These are phyloP conservation scores for Drosophila watanabei DNA, from an alignment of 1,140 invertebrate genomes.

Conservation along the genomic window DNA sequence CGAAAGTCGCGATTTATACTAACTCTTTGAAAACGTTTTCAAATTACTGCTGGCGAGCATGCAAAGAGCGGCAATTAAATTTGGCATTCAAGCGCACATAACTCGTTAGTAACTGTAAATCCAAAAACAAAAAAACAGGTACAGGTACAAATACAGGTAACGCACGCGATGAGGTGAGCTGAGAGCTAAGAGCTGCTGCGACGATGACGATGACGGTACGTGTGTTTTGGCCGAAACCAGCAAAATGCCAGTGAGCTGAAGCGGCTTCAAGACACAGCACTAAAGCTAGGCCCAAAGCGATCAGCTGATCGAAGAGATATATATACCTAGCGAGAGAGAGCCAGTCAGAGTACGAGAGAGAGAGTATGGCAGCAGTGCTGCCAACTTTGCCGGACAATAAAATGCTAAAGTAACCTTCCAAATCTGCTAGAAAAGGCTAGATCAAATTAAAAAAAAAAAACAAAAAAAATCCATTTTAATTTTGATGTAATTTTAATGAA, in stretches of 20 bases:
- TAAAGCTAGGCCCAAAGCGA: constrained; percentile 27
- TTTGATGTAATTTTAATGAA: too few relatives aligned
- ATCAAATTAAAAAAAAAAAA: too few relatives aligned
- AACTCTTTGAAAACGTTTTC: constrained; percentile 57
- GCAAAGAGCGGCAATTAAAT: constrained; percentile 72
- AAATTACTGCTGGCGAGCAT: constrained; percentile 50
- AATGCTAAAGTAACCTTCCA: too few relatives aligned
- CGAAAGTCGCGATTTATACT: constrained; percentile 56
- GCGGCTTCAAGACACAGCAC: constrained; percentile 17
- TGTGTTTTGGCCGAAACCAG: constrained; percentile 48
- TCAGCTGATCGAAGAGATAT: constrained; percentile 59
- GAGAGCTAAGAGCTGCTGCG: not conserved
- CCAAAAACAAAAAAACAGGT: constrained; percentile 36
- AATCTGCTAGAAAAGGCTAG: too few relatives aligned
- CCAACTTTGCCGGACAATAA: too few relatives aligned
- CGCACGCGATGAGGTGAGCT: constrained; percentile 19
- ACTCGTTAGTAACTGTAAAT: constrained; percentile 77
- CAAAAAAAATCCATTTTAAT: too few relatives aligned
- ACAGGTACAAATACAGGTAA: constrained; percentile 37
- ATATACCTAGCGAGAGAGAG: not conserved
- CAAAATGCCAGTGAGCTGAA: constrained; percentile 55
- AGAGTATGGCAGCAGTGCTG: too few relatives aligned
- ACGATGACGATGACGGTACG: constrained; percentile 5
- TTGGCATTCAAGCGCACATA: constrained; percentile 80
- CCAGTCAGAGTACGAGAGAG: not conserved